Evolutionary conservation across 2,797 vertebrate genomes (phyloP), one percentile per base, ranked within the genome.

Genomic region (Neosalanx taihuensis): DNA sequence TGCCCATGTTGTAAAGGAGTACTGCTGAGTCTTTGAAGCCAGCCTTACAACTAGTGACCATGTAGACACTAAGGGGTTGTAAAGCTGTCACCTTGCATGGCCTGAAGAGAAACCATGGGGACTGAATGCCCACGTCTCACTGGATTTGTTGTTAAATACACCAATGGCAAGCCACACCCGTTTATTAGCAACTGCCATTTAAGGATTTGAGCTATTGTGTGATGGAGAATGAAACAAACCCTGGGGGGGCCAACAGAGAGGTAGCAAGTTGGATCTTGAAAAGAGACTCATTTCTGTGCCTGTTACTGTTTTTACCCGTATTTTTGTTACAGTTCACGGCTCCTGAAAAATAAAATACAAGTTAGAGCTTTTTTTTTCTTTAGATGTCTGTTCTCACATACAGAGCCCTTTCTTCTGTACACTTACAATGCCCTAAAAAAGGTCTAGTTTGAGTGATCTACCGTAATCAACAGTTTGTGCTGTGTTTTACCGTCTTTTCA

Each of bases 61-160:
- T 18, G 29, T 37, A 74, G 56, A 58, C 64, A 76, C 64, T 70
- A 70, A 71, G 76, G 79, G 37, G 62, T 74, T 69, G n/a, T 77
- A 76, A 76, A 74, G 51, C 69, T 72, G 74, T 81, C 72, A n/a
- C 74, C 77, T 78, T 74, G 46, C 69, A 29, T 74, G 69, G 69
- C 66, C 41, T 46, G 77, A 78, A 70, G 70, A 49, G 72, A 70
- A 66, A 66, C 64, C 13, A 20, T 31, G 51, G 57, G 64, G 53
- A 49, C 20, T 59, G 65, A 68, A 73, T 62, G 63, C 58, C 49
- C 57, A 33, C 51, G 17, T 64, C 41, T 69, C 61, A 62, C 49
- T 65, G 51, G 77, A 35, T 76, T 64, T 59, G 63, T 80, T 83
- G 79, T 78, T 81, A 72, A 69, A 73, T 64, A 72, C 10, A 4